These are phyloP conservation scores for Sciurus vulgaris DNA, from an alignment of 2,797 vertebrate genomes.

Conservation along the genomic window DNA sequence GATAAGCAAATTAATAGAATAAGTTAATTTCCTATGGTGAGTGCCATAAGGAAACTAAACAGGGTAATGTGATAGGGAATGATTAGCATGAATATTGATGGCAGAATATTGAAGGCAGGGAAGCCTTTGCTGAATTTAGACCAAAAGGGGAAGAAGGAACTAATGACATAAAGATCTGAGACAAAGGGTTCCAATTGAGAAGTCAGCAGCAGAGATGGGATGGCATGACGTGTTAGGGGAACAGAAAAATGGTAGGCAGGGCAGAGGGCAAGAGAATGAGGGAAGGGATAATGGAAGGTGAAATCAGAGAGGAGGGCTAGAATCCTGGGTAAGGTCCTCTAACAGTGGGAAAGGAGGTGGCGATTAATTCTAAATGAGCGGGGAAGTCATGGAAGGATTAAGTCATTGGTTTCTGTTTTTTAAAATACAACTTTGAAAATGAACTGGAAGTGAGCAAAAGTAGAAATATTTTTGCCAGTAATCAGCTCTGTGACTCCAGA, in stretches of 20 bases:
- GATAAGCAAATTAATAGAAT: constrained; percentile 16
- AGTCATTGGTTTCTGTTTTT: neutral
- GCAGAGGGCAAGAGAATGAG: neutral
- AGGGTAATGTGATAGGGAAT: neutral
- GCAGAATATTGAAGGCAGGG: neutral
- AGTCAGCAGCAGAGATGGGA: neutral
- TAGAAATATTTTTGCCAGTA: neutral
- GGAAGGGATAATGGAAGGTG: neutral
- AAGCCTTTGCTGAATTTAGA: neutral
- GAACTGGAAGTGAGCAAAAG: neutral
- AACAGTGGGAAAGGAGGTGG: neutral
- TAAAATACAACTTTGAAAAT: neutral
- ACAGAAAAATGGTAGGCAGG: neutral
- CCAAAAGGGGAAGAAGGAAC: neutral
- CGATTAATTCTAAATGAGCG: neutral
- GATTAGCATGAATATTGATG: neutral
- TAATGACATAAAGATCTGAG: neutral
- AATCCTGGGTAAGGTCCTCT: neutral
- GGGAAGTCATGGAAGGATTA: neutral
- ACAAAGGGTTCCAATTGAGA: neutral
- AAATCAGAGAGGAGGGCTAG: neutral
- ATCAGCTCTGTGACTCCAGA: neutral
- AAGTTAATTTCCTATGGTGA: constrained; percentile 35
- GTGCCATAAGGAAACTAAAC: neutral
- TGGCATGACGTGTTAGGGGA: neutral